These are phyloP conservation scores for Bothrops alternatus DNA, from an alignment of 2,797 vertebrate species.

Conservation along the genomic window DNA sequence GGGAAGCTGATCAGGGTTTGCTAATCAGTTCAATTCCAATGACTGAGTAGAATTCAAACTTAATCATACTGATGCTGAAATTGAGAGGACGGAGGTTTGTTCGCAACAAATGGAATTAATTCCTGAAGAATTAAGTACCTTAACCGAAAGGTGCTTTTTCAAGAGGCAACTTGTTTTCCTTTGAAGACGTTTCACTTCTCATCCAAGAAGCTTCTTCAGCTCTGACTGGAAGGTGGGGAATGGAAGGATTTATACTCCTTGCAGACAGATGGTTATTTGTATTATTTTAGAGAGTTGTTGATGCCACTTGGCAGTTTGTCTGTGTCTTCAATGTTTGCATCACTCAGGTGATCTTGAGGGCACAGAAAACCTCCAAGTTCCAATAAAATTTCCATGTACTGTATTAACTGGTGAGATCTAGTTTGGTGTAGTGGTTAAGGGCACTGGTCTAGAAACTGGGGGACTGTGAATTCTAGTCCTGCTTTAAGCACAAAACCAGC, in stretches of 20 bases:
- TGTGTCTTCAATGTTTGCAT: neutral
- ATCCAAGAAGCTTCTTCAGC: neutral
- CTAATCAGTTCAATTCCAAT: neutral
- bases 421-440: too few species aligned
- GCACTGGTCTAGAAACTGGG: too few species aligned
- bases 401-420: too few species aligned
- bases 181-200: neutral
- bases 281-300: neutral
- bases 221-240: neutral
- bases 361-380: neutral
- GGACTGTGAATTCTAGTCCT: too few species aligned
- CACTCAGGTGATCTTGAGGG: neutral
- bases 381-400: too few species aligned
- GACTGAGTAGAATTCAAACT: neutral
- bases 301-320: neutral
- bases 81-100: neutral
- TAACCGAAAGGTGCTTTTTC: neutral
- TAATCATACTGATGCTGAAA: neutral
- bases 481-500: too few species aligned
- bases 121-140: neutral
- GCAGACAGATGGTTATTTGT: neutral
- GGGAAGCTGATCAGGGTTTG: neutral
- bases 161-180: neutral
- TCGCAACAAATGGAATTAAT: neutral
- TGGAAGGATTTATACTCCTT: neutral